Evolutionary conservation across 2,797 vertebrate genomes (phyloP), one percentile per base, ranked within the genome.

Genomic region (Rhynchonycteris naso): DNA sequence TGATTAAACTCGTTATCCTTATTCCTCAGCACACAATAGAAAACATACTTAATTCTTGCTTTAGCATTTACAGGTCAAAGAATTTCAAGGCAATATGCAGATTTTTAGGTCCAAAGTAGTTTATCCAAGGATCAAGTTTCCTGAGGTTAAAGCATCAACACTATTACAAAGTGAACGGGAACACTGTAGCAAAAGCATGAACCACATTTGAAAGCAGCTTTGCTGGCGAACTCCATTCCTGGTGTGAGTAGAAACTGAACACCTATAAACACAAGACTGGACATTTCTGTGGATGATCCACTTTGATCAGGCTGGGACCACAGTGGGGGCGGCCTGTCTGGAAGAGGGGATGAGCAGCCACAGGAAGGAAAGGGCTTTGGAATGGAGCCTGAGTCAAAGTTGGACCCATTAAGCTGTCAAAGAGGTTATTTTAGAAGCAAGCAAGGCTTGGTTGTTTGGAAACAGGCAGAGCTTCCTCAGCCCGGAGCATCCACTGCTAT

Each of bases 61-160:
- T 83, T 69, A 66, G 14, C 66, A 12, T 89, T 94, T 75, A 59
- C 50, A 43, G 63, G 43, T 95, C 71, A 56, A 91, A 80, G 18
- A 59, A 85, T 93, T 95, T 95, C 72, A 76, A 74, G 66, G 33
- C 5, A 38, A 11, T 30, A 14, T 38, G 47, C 52, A 52, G 22
- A 90, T 75, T 75, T 92, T 94, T 85, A 68, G 43, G 63, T 93
- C 71, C 87, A 74, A 91, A 79, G 5, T 74, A 86, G n/a, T 66
- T 95, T 79, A 75, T 59, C 28, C 69, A 52, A 88, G n/a, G 15
- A 35, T 65, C 52, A 69, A 33, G 1, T 86, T 91, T 81, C 83
- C 54, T 71, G 14, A 43, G 21, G 21, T 94, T 87, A 87, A 26
- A 84, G 83, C 33, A 33, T 2, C 83, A 83, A 66, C 13, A 63